Evolutionary conservation across 2,888 invertebrate species (phyloP).

Genomic region (Mimas tiliae): DNA sequence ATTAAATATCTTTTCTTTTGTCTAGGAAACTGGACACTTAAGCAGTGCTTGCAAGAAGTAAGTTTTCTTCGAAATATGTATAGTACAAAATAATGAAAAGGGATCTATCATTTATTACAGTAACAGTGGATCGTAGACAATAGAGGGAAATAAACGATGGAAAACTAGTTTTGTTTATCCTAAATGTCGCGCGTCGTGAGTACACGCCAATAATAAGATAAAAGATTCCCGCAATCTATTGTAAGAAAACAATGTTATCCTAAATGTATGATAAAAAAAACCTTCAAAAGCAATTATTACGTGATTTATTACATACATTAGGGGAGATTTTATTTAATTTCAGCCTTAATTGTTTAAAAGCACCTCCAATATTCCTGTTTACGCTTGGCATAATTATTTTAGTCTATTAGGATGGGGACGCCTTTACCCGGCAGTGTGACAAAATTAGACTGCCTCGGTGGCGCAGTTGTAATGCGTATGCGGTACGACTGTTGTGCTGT

Average conservation of each 20-base stretch:
- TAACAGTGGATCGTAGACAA: background rate
- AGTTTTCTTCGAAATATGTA: too few species aligned
- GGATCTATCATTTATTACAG: background rate
- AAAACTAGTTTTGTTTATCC: background rate
- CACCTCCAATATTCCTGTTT: background rate
- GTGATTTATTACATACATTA: background rate
- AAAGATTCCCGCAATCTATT: background rate
- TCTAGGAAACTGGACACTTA: background rate
- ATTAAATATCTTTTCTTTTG: background rate
- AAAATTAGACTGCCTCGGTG: too few species aligned
- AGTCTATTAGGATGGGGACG: background rate
- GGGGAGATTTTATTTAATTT: background rate
- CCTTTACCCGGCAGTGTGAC: too few species aligned
- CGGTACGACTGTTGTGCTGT: too few species aligned
- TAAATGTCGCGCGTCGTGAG: background rate
- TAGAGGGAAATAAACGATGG: background rate
- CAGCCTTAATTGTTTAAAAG: conserved; percentile 16
- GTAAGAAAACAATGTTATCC: too few species aligned
- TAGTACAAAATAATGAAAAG: too few species aligned
- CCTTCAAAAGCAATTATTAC: background rate
- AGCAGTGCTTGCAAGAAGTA: background rate
- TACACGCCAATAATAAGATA: background rate
- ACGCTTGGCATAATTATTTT: background rate
- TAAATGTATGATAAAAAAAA: background rate
- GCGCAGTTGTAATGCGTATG: too few species aligned